Base-by-base conservation (phyloP, 2,797 vertebrate genomes). In the Chaetophractus vellerosus region DNA sequence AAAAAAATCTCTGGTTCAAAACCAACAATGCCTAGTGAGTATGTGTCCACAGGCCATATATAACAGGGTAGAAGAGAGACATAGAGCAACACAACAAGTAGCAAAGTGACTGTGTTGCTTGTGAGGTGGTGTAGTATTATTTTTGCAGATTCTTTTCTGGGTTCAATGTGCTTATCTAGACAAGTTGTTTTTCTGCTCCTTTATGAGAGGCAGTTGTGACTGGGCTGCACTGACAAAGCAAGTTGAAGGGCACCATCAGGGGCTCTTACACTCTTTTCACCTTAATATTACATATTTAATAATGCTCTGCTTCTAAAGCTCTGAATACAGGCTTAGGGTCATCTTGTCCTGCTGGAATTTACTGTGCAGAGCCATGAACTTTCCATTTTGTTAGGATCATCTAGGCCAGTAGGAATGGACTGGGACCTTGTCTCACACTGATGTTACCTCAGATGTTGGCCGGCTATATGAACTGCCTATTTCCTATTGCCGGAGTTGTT, bases 371-470 rank as follows among this genome's bases (percentile, higher is more conserved):
- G 96, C 97, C 95, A 79, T 90, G 91, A 95, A 91, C 81, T 94
- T 94, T 41, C 61, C 45, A 12, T 82, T 90, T 88, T 94, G 14
- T 86, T 88, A 50, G 91, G 66, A 91, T 96, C 38, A 91, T 84
- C 81, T 91, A 79, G 90, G 52, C 88, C 93, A n/a, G 48, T 11
- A 63, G 88, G 94, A 80, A 90, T 33, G 87, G 86, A 36, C 36
- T 28, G 19, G 9, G 94, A 57, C 90, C 76, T 28, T 2, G 85
- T 97, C 91, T 79, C 90, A 66, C 45, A 85, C 87, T 23, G 38
- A 87, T 76, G 68, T 90, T 94, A 94, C 97, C 97, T 98, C 97
- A 96, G 88, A 96, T 16, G 74, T 75, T 93, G 93, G 94, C 95
- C 26, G 66, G 97, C 33, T 33, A 1, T 88, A 61, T 69, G 86